Percentiles rank a stretch among this genome's conserved stretches.
Conservation (phyloP, 2,888 invertebrate genomes). For the Reticulitermes lucifugus region DNA sequence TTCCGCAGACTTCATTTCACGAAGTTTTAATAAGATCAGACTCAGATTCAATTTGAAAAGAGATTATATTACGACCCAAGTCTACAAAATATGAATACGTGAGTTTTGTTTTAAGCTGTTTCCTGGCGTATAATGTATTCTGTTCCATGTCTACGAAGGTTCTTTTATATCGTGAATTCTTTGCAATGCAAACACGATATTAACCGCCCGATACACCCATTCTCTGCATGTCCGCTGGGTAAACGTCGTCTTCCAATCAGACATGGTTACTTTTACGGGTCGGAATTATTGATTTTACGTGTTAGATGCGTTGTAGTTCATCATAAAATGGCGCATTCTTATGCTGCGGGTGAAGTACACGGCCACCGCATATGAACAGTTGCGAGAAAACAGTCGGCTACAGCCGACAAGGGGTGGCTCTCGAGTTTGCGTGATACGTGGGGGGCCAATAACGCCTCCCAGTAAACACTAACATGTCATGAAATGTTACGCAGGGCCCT, state of each 20-base stretch:
- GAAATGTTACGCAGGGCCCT: no score
- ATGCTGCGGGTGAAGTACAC: no score
- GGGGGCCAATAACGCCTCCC: no score
- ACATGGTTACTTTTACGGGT: no score
- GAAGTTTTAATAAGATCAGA: slow-evolving; percentile 21
- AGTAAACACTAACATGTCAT: no score
- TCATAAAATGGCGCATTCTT: no score
- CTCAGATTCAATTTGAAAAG: neutral
- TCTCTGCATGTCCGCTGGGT: neutral
- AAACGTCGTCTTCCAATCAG: neutral
- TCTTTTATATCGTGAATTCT: neutral
- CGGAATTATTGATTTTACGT: no score
- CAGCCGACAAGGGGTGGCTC: no score
- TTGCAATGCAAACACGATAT: neutral
- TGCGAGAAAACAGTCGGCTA: no score
- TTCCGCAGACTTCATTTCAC: slow-evolving; percentile 11
- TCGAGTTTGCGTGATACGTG: no score
- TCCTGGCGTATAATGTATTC: neutral
- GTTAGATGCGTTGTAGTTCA: no score
- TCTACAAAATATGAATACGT: neutral
- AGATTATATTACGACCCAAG: neutral
- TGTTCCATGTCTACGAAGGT: neutral
- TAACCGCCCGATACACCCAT: neutral
- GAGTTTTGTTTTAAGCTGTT: neutral
- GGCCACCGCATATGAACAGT: no score